phyloP scores from a whole-genome alignment of 1,140 invertebrate genomes.

The Metopolophium dirhodum region DNA sequence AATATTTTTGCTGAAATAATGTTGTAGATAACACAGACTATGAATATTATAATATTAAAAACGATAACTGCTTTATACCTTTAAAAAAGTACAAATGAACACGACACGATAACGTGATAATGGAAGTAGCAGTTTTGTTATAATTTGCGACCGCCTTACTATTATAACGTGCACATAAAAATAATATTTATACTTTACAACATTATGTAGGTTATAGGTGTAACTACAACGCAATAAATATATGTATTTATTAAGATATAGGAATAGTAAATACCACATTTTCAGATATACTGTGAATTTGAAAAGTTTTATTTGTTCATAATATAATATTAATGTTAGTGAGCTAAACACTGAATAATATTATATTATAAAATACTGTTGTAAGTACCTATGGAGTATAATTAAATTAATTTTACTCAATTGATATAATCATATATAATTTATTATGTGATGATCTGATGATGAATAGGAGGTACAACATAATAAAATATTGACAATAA shows the following conservation, averaged over 20 bases:
- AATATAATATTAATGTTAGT: background rate
- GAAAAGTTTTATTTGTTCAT: background rate
- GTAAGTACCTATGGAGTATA: too few relatives aligned
- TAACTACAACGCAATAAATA: background rate
- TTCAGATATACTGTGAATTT: background rate
- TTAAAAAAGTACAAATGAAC: constrained; percentile 8
- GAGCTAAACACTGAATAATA: too few relatives aligned
- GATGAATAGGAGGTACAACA: too few relatives aligned
- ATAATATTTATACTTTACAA: background rate
- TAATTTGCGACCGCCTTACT: background rate
- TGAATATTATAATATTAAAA: constrained; percentile 14
- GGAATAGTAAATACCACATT: background rate
- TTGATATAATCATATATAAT: too few relatives aligned
- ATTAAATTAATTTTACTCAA: too few relatives aligned
- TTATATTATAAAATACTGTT: too few relatives aligned
- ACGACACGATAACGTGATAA: constrained; percentile 26
- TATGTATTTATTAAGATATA: too few relatives aligned
- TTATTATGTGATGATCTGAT: too few relatives aligned
- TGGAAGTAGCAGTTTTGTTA: constrained; percentile 6
- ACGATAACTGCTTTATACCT: constrained; percentile 27
- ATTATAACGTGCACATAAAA: background rate
- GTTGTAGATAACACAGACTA: constrained; percentile 3
- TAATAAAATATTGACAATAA: too few relatives aligned
- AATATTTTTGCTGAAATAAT: constrained; percentile 8
- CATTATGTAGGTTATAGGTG: background rate